A percentile compares a stretch with the other conserved stretches of the same genome.
Evolutionary conservation across 2,113 vertebrate species (phyloP).

Genomic region (Malurus alboscapulatus): DNA sequence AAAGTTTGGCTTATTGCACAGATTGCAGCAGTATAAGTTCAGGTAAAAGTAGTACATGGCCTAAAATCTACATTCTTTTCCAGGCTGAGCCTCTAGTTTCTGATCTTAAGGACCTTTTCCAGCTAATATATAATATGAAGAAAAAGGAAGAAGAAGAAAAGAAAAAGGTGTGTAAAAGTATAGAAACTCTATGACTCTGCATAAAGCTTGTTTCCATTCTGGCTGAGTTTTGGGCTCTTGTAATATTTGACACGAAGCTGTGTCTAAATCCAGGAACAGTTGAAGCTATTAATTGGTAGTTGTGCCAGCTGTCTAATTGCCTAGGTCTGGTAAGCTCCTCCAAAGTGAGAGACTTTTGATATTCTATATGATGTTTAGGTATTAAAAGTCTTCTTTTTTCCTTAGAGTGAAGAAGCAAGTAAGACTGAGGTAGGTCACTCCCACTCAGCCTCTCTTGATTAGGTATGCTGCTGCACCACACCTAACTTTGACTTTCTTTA

Average conservation of each 20-base stretch:
- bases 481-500: neutral
- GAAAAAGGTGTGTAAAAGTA: conserved; percentile 76
- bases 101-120: conserved; percentile 96
- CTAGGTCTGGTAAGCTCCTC: neutral
- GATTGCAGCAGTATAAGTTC: neutral
- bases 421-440: conserved; percentile 63
- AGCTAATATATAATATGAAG: conserved; percentile 91
- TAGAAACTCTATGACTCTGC: neutral
- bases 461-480: neutral
- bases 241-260: neutral
- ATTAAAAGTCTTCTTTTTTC: conserved; percentile 3
- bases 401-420: conserved; percentile 72
- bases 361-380: neutral
- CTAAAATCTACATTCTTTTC: neutral
- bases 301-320: neutral
- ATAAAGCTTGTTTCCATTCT: neutral
- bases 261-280: neutral
- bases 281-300: neutral
- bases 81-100: conserved; percentile 92
- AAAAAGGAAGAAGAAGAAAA: conserved; percentile 86
- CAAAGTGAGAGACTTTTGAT: neutral
- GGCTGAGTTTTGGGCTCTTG: neutral
- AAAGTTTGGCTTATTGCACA: neutral
- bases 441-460: neutral
- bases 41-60: neutral